A percentile compares a stretch with the other conserved stretches of the same genome.
Evolutionary conservation across 2,113 vertebrate species (phyloP).

Genomic region (Danio rerio): GRCz12tu NC_133183.1:25211501-25212000

Average conservation of each 20-base stretch:
- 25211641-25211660: conserved; percentile 3
- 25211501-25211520: not conserved
- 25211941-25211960: not conserved
- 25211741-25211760: conserved; percentile 52
- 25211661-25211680: conserved; percentile 12
- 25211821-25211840: conserved; percentile 57
- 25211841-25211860: conserved; percentile 48
- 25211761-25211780: conserved; percentile 73
- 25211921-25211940: not conserved
- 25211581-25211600: conserved; percentile 9
- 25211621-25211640: conserved; percentile 17
- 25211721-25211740: conserved; percentile 21
- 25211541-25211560: conserved; percentile 10
- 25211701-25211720: conserved; percentile 33
- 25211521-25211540: not conserved
- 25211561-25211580: not conserved
- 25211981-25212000: conserved; percentile 16
- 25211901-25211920: conserved; percentile 23
- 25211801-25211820: conserved; percentile 68
- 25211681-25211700: conserved; percentile 27
- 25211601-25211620: conserved; percentile 7
- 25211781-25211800: conserved; percentile 77
- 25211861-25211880: conserved; percentile 41
- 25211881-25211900: conserved; percentile 16
- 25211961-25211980: not conserved